Evolutionary conservation across 2,888 invertebrate species (phyloP).

Genomic region (Tiphia femorata): DNA sequence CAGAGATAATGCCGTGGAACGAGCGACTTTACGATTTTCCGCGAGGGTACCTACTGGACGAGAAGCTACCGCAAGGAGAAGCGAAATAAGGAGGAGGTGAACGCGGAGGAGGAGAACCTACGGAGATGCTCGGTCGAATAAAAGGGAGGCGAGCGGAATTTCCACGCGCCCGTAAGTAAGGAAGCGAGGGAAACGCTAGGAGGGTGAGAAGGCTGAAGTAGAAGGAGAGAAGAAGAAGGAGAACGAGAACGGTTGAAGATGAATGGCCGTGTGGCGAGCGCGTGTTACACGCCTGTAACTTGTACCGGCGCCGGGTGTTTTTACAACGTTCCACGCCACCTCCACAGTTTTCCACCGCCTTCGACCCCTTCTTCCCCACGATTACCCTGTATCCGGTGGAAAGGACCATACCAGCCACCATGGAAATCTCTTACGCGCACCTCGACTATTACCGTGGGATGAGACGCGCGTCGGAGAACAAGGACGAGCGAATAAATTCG

Average conservation of each 20-base stretch:
- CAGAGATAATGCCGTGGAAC: conserved; percentile 17
- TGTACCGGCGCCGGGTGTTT: conserved; percentile 29
- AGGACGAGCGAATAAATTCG: too few relatives aligned
- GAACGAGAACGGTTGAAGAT: too few relatives aligned
- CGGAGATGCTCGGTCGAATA: too few relatives aligned
- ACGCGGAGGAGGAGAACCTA: neutral
- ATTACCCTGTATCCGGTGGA: too few relatives aligned
- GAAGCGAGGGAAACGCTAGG: conserved; percentile 22
- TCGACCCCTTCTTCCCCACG: too few relatives aligned
- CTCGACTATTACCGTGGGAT: too few relatives aligned
- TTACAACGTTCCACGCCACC: conserved; percentile 31
- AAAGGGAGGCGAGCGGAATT: conserved; percentile 19
- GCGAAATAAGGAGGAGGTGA: neutral
- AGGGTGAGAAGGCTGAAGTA: too few relatives aligned
- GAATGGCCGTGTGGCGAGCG: conserved; percentile 22
- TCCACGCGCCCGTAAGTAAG: conserved; percentile 11
- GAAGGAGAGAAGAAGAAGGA: conserved; percentile 5
- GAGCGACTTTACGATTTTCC: conserved; percentile 28
- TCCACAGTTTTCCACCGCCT: too few relatives aligned
- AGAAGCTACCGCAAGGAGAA: too few relatives aligned
- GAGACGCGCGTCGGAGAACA: too few relatives aligned
- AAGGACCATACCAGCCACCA: too few relatives aligned
- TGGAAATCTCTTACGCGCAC: too few relatives aligned
- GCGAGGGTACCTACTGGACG: neutral
- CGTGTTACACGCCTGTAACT: conserved; percentile 27